These are phyloP conservation scores for Noctua fimbriata DNA, from an alignment of 2,888 invertebrate genomes.

Conservation along the genomic window DNA sequence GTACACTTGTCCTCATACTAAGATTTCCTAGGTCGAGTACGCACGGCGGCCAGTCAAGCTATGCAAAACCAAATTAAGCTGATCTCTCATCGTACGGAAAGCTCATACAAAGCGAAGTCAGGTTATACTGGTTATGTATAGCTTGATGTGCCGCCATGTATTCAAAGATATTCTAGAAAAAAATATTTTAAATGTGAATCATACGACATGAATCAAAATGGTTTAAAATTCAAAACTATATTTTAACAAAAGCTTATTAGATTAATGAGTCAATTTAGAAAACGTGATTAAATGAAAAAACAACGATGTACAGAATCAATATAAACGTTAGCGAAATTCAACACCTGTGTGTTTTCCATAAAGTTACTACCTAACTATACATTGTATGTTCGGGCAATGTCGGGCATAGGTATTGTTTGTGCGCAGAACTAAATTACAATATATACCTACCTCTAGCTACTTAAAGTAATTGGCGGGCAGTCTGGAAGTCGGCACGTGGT, in stretches of 20 bases:
- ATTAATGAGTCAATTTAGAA: neutral
- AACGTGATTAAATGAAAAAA: neutral
- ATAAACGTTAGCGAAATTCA: neutral
- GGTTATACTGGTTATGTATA: too few relatives aligned
- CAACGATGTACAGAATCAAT: neutral
- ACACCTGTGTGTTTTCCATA: neutral
- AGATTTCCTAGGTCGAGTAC: too few relatives aligned
- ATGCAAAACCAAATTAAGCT: too few relatives aligned
- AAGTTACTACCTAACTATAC: neutral
- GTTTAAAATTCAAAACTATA: neutral
- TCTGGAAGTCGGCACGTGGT: neutral
- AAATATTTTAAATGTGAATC: neutral
- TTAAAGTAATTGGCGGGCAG: neutral
- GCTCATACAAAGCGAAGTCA: too few relatives aligned
- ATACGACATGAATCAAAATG: neutral
- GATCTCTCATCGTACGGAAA: too few relatives aligned
- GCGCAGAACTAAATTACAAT: neutral
- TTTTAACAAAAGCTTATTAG: neutral
- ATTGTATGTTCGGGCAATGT: neutral
- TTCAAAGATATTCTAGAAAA: neutral
- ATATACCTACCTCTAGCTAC: neutral
- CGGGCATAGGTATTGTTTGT: neutral
- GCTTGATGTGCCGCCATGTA: too few relatives aligned
- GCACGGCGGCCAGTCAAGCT: too few relatives aligned
- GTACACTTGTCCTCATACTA: neutral